Base-by-base conservation (phyloP, 2,888 invertebrate species). In the Aphidoletes aphidimyza region DNA sequence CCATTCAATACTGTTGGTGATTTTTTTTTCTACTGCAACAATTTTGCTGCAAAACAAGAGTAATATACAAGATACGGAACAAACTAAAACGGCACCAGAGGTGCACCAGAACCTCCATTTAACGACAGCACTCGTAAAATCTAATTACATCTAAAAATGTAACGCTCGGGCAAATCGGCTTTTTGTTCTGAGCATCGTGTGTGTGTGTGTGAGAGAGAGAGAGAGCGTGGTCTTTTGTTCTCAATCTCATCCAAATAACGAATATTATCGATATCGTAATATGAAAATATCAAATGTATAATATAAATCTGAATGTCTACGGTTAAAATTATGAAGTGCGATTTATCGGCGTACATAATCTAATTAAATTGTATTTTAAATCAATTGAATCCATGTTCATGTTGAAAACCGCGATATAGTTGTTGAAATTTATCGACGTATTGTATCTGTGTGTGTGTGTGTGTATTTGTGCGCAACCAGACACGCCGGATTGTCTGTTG, bases 331-430 rank as follows among this genome's bases (percentile, higher is more conserved):
- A 69, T 69, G 69, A 69, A 30, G 30, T 69, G 69, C 17, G 69
- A 69, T 69, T 30, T 30, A 69, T 69, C 69, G 34, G 34, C 69
- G 19, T 26, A 69, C 69, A 69, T 69, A 69, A 69, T 69, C 69
- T 69, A 69, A 69, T 69, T 69, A 69, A 69, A 69, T 30, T 69
- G 69, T 69, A 69, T 69, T 69, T 69, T 69, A 69, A 69, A 69
- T 69, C 69, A 69, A 69, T 69, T 69, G 69, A 11, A 69, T 5
- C 34, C 69, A 69, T 69, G 69, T 69, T 69, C 34, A 69, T 14
- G 34, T 69, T 69, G 69, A 69, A 69, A 69, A 69, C 34, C 69
- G n/a, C 69, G 69, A 11, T 69, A 5, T 11, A 69, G 30, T 69
- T 69, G 69, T 69, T 69, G 69, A 69, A 69, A 69, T 69, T 30